Evolutionary conservation across 1,140 invertebrate genomes (phyloP), one percentile per base, ranked within the genome.

Genomic region (Physella acuta): DNA sequence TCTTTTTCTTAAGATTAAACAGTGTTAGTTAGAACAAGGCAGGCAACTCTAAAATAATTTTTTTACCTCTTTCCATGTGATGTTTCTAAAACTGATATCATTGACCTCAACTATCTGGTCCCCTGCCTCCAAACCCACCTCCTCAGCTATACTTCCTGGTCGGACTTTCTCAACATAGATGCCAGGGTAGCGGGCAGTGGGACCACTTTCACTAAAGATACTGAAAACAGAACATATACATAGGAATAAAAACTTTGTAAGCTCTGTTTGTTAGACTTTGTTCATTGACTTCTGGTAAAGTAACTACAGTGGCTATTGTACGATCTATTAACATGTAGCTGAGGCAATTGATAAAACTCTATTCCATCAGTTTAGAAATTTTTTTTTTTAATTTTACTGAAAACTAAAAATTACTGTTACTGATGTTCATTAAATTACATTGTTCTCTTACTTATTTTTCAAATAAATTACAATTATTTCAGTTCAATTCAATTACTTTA

Each of bases 91-190:
- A 51, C 76, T 79, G 26, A 77, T 79, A 26, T 92, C 93, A 81
- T 98, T 97, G 82, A 94, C 95, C 77, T 91, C 90, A 26, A 96
- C 82, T 56, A 98, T 94, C 81, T 97, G 93, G 84, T 98, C 95
- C 0, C 94, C 94, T 0, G 93, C 92, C 80, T 93, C 88, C 14
- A 98, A 84, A 0, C 94, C 94, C 2, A 92, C 91, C 72, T 93
- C 91, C 63, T 92, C 86, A 0, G 94, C 94, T 61, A 95, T 90
- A 34, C 94, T 93, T 1, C 90, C 91, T 74, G 93, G 92, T 82
- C 93, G 91, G n/a, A 94, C 94, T 74, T 93, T 93, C 87, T 97
- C 92, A 11, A 95, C 89, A 80, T 92, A 95, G 68, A 95, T 93
- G 16, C 93, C 93, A 0, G 92, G 92, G 77, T 90, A 90, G 5